Evolutionary conservation across 2,888 invertebrate genomes (phyloP).

Genomic region (Dorcus hopei): DNA sequence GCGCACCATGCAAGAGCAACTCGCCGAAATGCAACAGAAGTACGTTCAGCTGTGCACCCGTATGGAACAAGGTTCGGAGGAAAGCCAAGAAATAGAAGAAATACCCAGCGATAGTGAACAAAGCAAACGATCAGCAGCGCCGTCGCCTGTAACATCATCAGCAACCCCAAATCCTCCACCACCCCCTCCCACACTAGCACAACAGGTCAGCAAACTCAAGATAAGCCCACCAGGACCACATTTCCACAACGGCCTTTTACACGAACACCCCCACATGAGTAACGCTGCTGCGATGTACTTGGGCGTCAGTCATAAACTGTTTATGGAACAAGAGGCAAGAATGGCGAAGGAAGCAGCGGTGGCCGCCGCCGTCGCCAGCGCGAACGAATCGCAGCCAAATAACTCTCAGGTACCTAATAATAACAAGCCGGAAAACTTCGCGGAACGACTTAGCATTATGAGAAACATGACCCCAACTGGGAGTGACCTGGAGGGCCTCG

Average conservation of each 20-base stretch:
- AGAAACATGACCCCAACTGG: slow-evolving; percentile 70
- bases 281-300: slow-evolving; percentile 67
- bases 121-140: slow-evolving; percentile 53
- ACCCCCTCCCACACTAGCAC: slow-evolving; percentile 55
- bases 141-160: slow-evolving; percentile 57
- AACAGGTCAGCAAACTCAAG: slow-evolving; percentile 49
- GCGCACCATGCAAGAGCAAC: slow-evolving; percentile 82
- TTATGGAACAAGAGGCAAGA: slow-evolving; percentile 76
- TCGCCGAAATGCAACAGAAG: slow-evolving; percentile 88
- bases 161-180: slow-evolving; percentile 50
- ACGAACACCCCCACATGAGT: slow-evolving; percentile 50
- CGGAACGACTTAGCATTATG: slow-evolving; percentile 75
- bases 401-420: slow-evolving; percentile 14
- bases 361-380: slow-evolving; percentile 57
- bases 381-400: slow-evolving; percentile 45
- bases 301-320: slow-evolving; percentile 73
- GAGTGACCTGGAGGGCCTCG: slow-evolving; percentile 81
- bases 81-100: slow-evolving; percentile 72
- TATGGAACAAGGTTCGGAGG: slow-evolving; percentile 77
- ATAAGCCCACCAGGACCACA: slow-evolving; percentile 49
- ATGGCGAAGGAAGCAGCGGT: slow-evolving; percentile 63
- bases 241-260: slow-evolving; percentile 48
- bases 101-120: slow-evolving; percentile 68
- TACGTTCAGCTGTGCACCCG: slow-evolving; percentile 83
- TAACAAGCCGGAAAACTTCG: slow-evolving; percentile 57